Evolutionary conservation across 2,888 invertebrate genomes (phyloP), one percentile per base, ranked within the genome.

Genomic region (Fabriciana adippe): DNA sequence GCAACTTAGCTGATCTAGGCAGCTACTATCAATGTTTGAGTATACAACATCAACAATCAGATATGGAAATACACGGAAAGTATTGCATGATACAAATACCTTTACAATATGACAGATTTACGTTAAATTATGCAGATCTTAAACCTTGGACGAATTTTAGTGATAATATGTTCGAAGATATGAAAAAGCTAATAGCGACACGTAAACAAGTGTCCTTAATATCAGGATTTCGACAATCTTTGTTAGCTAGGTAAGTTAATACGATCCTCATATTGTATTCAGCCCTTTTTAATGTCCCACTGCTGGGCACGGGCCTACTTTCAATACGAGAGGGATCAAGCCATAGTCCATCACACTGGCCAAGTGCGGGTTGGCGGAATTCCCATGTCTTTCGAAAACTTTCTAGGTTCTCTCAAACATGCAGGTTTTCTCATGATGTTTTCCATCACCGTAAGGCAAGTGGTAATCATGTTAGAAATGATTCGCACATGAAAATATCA

Each of bases 1-100:
- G 91, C 0, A 88, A 93, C 64, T 70, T 86, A 48, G 81, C 84
- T 18, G 89, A 90, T 26, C 71, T 90, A 0, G 93, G 93, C 1
- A 87, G 86, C 72, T 89, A 86, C 68, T 76, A 78, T 67, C 83
- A 86, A 76, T 89, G 89, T 62, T 76, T 89, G 45, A 66, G 67
- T 57, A 83, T 85, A 51, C 67, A 83, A 71, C 57, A 79, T 55
- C 11, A 69, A 1, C 56, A 72, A 0, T 60, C 80, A 16, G 68
- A 77, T 16, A 78, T 80, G 71, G 71, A 78, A 1, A 83, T 92
- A 45, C 80, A 87, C 57, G 93, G 93, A 2, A 90, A 93, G 78
- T 93, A 93, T 74, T 90, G 92, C 69, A 79, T 87, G 15, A 77
- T 87, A 14, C 73, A 67, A 0, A 50, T 84, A 1, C 81, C 84